Conservation (phyloP, 2,888 invertebrate species). For the Athetis lepigone region DNA sequence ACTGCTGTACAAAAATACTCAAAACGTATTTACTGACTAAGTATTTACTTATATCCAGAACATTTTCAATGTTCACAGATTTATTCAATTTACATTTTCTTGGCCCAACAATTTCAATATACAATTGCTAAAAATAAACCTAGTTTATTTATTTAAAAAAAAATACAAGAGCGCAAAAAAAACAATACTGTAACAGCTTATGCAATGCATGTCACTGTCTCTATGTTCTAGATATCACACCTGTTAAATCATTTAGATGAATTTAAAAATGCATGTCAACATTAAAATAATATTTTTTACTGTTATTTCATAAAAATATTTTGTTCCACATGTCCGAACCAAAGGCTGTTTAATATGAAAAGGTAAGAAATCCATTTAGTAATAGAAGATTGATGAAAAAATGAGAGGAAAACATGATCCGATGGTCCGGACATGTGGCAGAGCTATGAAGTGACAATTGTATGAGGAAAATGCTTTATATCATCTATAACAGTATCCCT, state of each 20-base stretch:
- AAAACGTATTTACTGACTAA: no score
- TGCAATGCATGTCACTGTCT: no score
- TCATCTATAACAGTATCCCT: neutral
- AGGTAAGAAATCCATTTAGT: slow-evolving; percentile 57
- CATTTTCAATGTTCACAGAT: no score
- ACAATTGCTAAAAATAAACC: no score
- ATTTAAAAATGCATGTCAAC: slow-evolving; percentile 39
- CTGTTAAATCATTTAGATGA: no score
- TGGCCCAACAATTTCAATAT: no score
- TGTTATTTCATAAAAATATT: slow-evolving; percentile 53
- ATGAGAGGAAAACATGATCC: slow-evolving; percentile 30
- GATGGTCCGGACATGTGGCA: slow-evolving; percentile 44
- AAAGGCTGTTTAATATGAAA: slow-evolving; percentile 59
- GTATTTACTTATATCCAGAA: no score
- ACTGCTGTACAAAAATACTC: no score
- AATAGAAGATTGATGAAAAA: slow-evolving; percentile 27
- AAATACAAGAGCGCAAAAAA: no score
- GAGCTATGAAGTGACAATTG: slow-evolving; percentile 21
- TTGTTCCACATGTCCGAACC: slow-evolving; percentile 61
- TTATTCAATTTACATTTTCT: no score
- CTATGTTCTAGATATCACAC: no score
- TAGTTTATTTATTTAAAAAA: no score
- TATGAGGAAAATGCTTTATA: slow-evolving; percentile 26
- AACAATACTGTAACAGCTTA: slow-evolving; percentile 10
- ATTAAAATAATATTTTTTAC: slow-evolving; percentile 10